Evolutionary conservation across 2,113 vertebrate genomes (phyloP).

Genomic region (Hiodon alosoides): DNA sequence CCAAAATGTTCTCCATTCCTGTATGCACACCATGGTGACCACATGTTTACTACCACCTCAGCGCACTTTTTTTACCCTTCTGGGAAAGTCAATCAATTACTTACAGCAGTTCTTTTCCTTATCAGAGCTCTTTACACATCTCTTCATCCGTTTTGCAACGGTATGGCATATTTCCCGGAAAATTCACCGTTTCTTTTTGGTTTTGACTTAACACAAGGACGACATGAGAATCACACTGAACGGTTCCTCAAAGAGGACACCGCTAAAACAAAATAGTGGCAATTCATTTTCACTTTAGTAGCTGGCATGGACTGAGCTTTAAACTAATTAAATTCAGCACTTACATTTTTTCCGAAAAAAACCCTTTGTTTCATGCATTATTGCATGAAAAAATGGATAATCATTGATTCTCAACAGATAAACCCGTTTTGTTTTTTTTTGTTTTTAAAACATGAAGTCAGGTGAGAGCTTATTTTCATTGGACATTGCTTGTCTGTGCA

Average conservation of each 20-base stretch:
- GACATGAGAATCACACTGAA: no score
- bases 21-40: constrained; percentile 52
- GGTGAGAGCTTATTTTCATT: neutral
- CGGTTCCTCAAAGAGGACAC: no score
- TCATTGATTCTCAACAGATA: neutral
- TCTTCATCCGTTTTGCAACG: no score
- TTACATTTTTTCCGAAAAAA: no score
- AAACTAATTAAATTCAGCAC: no score
- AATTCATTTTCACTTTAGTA: no score
- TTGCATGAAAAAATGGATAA: no score
- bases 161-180: no score
- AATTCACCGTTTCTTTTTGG: no score
- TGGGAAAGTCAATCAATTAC: constrained; percentile 22
- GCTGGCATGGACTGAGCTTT: no score
- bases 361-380: no score
- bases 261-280: neutral
- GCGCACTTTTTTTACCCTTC: constrained; percentile 26
- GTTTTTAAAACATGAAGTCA: neutral
- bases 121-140: neutral
- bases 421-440: neutral
- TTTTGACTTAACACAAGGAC: no score
- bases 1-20: constrained; percentile 46
- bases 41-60: constrained; percentile 37
- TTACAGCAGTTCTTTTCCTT: constrained; percentile 2
- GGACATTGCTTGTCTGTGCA: neutral